Evolutionary conservation across 2,113 vertebrate species (phyloP), one percentile per base, ranked within the genome.

Genomic region (Vulpes lagopus): DNA sequence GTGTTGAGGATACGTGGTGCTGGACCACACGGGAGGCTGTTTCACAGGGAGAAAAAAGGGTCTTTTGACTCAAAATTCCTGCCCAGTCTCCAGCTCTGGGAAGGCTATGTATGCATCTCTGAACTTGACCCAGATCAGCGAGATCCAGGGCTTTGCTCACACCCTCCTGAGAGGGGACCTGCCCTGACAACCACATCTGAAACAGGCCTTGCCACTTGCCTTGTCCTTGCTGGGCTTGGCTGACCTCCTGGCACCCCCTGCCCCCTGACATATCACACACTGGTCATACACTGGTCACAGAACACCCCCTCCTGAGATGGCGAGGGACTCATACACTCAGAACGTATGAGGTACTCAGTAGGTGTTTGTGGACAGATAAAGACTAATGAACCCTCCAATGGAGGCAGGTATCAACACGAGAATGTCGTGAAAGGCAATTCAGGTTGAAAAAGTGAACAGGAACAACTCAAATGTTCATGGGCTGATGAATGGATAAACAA

Each of bases 231-330:
- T 8, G 8, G 1, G 38, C 38, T 23, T 9, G 25, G 25, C 23
- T 14, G 15, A 3, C 32, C 32, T 2, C 11, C 55, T 1, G 1
- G 82, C 12, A 23, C 30, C 11, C 87, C 4, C 20, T 12, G 10
- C 43, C 19, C 22, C 51, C 1, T 0, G 4, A 71, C 9, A 0
- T 0, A 8, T 0, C 12, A 51, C 57, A 5, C 22, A 11, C 12
- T 2, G 14, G 30, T 16, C 7, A n/a, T 4, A 11, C 49, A 9
- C 14, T 2, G 12, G 71, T 51, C 38, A 62, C 38, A 23, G 57
- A 16, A 6, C 5, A 8, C 9, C 12, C 27, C 35, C 35, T n/a
- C 38, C 55, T 0, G 0, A 16, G 17, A 62, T 0, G 23, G 38
- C 27, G 0, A 49, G 8, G 27, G 55, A 11, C 71, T 76, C 7